A percentile compares a stretch with the other conserved stretches of the same genome.
Conservation (phyloP, 2,888 invertebrate species). For the Mongoloraphidia duomilia region DNA sequence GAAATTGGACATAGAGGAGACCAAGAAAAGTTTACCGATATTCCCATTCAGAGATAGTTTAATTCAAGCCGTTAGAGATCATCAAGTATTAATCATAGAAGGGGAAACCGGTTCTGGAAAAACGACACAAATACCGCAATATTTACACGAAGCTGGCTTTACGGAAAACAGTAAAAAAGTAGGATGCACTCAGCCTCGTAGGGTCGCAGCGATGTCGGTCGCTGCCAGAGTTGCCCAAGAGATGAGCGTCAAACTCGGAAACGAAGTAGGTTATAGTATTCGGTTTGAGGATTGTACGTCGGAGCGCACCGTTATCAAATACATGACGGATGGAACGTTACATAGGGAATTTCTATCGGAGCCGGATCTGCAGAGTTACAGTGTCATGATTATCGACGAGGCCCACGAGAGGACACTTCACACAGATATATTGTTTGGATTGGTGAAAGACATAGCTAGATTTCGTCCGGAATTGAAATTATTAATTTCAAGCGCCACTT, state of each 20-base stretch:
- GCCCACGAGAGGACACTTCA: slow-evolving; percentile 97
- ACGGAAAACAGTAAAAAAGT: slow-evolving; percentile 73
- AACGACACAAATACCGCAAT: slow-evolving; percentile 98
- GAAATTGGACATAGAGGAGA: slow-evolving; percentile 76
- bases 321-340: slow-evolving; percentile 98
- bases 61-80: slow-evolving; percentile 77
- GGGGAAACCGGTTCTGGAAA: slow-evolving; percentile 99
- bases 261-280: slow-evolving; percentile 81
- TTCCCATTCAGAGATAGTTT: slow-evolving; percentile 83
- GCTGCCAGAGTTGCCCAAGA: slow-evolving; percentile 96
- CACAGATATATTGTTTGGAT: slow-evolving; percentile 94
- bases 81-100: slow-evolving; percentile 85
- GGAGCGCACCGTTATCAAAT: slow-evolving; percentile 90
- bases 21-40: slow-evolving; percentile 83
- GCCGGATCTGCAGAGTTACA: slow-evolving; percentile 90
- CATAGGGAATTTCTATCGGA: slow-evolving; percentile 95
- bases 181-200: slow-evolving; percentile 92
- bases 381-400: slow-evolving; percentile 98
- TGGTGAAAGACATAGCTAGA: slow-evolving; percentile 90
- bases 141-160: slow-evolving; percentile 87
- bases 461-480: slow-evolving; percentile 90
- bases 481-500: slow-evolving; percentile 92
- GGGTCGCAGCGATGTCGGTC: slow-evolving; percentile 99
- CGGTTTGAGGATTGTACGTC: slow-evolving; percentile 99
- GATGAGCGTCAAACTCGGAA: slow-evolving; percentile 91